Evolutionary conservation across 2,888 invertebrate genomes (phyloP).

Genomic region (Hylaea fasciaria): DNA sequence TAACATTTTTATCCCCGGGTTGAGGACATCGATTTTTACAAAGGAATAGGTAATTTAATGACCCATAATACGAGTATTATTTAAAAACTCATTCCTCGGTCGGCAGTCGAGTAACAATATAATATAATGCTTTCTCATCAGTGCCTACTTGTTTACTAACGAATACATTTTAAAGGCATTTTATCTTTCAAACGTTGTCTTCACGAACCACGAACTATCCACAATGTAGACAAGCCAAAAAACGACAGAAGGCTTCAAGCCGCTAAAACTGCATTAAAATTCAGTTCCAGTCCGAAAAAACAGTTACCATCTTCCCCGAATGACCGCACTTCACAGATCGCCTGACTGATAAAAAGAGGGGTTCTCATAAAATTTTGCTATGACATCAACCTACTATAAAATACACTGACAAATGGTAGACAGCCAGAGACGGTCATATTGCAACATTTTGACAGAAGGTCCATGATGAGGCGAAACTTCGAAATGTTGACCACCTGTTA

Average conservation of each 20-base stretch:
- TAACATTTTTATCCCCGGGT: too few species aligned
- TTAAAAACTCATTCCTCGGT: too few species aligned
- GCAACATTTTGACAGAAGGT: slow-evolving; percentile 49
- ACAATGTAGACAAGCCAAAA: neutral
- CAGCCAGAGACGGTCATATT: slow-evolving; percentile 34
- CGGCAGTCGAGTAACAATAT: too few species aligned
- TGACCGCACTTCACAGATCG: slow-evolving; percentile 39
- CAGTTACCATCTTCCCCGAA: slow-evolving; percentile 44
- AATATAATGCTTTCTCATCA: too few species aligned
- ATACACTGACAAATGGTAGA: slow-evolving; percentile 37
- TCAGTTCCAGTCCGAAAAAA: slow-evolving; percentile 36
- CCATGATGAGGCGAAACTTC: slow-evolving; percentile 58
- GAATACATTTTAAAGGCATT: too few species aligned
- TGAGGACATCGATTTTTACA: too few species aligned
- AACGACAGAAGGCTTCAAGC: slow-evolving; percentile 8
- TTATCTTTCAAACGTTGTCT: too few species aligned
- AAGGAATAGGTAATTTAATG: too few species aligned
- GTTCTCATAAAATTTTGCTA: slow-evolving; percentile 39
- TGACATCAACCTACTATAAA: slow-evolving; percentile 42
- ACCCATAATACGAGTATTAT: too few species aligned
- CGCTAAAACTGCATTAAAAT: slow-evolving; percentile 33
- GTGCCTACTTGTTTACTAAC: too few species aligned
- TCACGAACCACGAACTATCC: too few species aligned
- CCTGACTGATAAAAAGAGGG: slow-evolving; percentile 44
- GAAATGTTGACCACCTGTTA: slow-evolving; percentile 78